Evolutionary conservation across 2,113 vertebrate species (phyloP).

Genomic region (Buteo buteo): DNA sequence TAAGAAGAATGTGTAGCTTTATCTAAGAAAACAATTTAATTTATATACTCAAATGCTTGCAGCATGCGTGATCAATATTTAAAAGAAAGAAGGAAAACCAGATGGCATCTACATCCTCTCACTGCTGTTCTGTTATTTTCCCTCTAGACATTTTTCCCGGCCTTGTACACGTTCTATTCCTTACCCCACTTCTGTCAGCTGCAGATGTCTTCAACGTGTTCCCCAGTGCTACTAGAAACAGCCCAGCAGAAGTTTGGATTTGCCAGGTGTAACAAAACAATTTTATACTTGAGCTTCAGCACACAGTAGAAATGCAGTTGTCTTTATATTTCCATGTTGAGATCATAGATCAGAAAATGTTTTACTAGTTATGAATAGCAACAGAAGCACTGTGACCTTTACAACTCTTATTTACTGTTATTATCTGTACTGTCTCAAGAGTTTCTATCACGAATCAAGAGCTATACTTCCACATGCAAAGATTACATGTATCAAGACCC

Average conservation of each 20-base stretch:
- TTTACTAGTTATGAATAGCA: neutral
- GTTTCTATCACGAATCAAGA: neutral
- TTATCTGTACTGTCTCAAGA: neutral
- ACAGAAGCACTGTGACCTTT: neutral
- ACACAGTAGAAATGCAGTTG: neutral
- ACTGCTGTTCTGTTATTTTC: neutral
- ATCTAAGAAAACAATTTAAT: neutral
- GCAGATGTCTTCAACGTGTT: neutral
- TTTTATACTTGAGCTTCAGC: neutral
- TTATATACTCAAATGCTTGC: neutral
- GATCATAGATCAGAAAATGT: neutral
- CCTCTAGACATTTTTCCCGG: neutral
- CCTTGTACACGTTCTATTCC: neutral
- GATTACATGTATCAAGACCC: neutral
- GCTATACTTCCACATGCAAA: neutral
- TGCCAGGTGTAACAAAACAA: neutral
- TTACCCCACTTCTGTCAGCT: neutral
- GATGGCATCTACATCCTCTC: neutral
- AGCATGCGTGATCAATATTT: neutral
- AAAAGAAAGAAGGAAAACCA: neutral
- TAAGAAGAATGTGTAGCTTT: neutral
- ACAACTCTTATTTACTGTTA: neutral
- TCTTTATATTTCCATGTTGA: neutral
- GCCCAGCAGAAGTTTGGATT: neutral
- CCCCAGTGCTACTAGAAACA: neutral